A percentile compares a stretch with the other conserved stretches of the same genome.
These are phyloP conservation scores for Neomorphus geoffroyi DNA, from an alignment of 2,797 vertebrate species.

Conservation along the genomic window DNA sequence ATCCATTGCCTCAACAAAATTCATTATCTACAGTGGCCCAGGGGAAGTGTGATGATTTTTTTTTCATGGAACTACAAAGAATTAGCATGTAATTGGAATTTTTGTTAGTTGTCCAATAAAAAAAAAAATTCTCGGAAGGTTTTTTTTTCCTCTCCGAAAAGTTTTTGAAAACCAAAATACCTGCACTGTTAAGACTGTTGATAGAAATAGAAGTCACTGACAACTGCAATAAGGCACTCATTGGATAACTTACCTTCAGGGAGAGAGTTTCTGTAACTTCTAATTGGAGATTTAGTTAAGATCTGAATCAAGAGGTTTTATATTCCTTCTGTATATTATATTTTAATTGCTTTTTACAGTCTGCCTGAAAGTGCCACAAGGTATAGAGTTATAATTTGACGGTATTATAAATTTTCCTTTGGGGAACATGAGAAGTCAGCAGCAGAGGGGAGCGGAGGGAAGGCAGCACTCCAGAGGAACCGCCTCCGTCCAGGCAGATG, in stretches of 20 bases:
- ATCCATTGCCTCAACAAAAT: neutral
- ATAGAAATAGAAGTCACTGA: neutral
- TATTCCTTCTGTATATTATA: slow-evolving; percentile 37
- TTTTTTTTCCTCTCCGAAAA: neutral
- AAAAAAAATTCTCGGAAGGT: neutral
- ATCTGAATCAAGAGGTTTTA: slow-evolving; percentile 33
- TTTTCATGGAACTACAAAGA: neutral
- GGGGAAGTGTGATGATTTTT: neutral
- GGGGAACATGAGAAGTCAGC: neutral
- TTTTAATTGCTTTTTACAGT: slow-evolving; percentile 61
- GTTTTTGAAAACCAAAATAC: neutral
- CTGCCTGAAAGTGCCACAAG: slow-evolving; percentile 20
- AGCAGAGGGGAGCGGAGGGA: neutral
- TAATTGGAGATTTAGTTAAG: slow-evolving; percentile 51
- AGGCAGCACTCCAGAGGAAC: neutral
- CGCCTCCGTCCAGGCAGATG: neutral
- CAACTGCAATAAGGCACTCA: slow-evolving; percentile 15
- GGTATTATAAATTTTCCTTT: slow-evolving; percentile 13
- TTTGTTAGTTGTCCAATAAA: neutral
- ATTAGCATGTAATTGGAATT: neutral
- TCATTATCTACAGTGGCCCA: neutral
- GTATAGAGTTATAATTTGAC: slow-evolving; percentile 36
- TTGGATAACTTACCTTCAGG: slow-evolving; percentile 26
- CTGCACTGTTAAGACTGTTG: neutral
- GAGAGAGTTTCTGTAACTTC: slow-evolving; percentile 29